Conservation (phyloP, 2,888 invertebrate species). For the Cheilosia scutellata region DNA sequence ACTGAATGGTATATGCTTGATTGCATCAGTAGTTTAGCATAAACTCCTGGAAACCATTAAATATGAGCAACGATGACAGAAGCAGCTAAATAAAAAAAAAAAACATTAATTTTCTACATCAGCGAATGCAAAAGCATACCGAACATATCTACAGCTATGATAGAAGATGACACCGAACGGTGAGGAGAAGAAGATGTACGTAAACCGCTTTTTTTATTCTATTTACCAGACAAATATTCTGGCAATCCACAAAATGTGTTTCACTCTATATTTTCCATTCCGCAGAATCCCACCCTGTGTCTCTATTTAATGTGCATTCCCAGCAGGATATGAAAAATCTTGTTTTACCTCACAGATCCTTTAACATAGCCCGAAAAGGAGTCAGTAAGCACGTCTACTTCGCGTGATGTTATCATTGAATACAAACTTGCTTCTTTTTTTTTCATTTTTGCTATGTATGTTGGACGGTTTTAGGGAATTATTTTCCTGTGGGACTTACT, state of each 20-base stretch:
- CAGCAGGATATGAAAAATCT: slow-evolving; percentile 66
- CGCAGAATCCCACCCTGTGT: slow-evolving; percentile 32
- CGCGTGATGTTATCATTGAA: slow-evolving; percentile 71
- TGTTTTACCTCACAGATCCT: slow-evolving; percentile 64
- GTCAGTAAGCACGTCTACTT: slow-evolving; percentile 71
- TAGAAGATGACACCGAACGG: slow-evolving; percentile 7
- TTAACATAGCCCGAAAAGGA: slow-evolving; percentile 56
- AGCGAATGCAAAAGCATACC: slow-evolving; percentile 23
- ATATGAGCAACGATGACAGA: slow-evolving; percentile 35
- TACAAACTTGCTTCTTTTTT: background rate
- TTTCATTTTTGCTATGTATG: slow-evolving; percentile 19
- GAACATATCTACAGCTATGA: background rate
- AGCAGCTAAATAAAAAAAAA: background rate
- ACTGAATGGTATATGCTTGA: slow-evolving; percentile 5
- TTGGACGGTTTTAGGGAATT: slow-evolving; percentile 49
- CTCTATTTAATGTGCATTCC: slow-evolving; percentile 67
- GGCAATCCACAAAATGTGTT: slow-evolving; percentile 68
- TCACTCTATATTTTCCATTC: slow-evolving; percentile 41
- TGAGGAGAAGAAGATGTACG: slow-evolving; percentile 9
- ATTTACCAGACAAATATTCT: slow-evolving; percentile 71
- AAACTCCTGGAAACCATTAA: slow-evolving; percentile 10
- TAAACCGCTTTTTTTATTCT: slow-evolving; percentile 33
- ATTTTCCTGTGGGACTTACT: slow-evolving; percentile 14
- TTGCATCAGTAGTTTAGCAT: slow-evolving; percentile 1
- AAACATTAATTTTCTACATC: slow-evolving; percentile 63